Base-by-base conservation (phyloP, 2,113 vertebrate genomes). In the Mungos mungo region DNA sequence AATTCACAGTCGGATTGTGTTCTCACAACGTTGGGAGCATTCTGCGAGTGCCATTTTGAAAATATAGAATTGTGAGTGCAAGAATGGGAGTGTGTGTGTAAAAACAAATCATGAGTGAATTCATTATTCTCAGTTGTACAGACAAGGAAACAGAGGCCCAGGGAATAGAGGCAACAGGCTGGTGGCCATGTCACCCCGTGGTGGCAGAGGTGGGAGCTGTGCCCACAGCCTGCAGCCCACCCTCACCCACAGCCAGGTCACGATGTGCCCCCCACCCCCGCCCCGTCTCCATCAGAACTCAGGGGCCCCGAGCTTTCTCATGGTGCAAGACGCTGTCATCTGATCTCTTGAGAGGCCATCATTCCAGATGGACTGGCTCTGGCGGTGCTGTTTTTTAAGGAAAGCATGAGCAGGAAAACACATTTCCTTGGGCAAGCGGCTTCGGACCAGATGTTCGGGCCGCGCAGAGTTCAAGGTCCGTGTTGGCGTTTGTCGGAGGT, bases 191-290 rank as follows among this genome's bases (percentile, higher is more conserved):
- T 11, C 2, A 31, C 57, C 25, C 2, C 13, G 29, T 10, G 25
- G 63, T 23, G 71, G 63, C 8, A 3, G 83, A 93, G 45, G 80
- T 4, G 2, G 63, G 18, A 50, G 31, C 33, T 3, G 9, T 45
- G 72, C 41, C n/a, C 15, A 23, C 9, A 11, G 74, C 11, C 60
- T 45, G 38, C 2, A 3, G 52, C 12, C 45, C 25, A 12, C 11
- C 0, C 15, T 68, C 19, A 13, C 4, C 47, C 6, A 0, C 13
- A 65, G 16, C 19, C 2, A 0, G 25, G 5, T 0, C 0, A 3
- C 1, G 27, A 13, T 2, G 5, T 15, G 8, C 33, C 41, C 45
- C 57, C 57, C 57, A 21, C 7, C 57, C 18, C 54, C 54, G 21
- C 54, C 4, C 0, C 0, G 77, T 45, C 33, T 47, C 72, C 41